Conservation (phyloP, 2,113 vertebrate genomes). For the Anguilla japonica region DNA sequence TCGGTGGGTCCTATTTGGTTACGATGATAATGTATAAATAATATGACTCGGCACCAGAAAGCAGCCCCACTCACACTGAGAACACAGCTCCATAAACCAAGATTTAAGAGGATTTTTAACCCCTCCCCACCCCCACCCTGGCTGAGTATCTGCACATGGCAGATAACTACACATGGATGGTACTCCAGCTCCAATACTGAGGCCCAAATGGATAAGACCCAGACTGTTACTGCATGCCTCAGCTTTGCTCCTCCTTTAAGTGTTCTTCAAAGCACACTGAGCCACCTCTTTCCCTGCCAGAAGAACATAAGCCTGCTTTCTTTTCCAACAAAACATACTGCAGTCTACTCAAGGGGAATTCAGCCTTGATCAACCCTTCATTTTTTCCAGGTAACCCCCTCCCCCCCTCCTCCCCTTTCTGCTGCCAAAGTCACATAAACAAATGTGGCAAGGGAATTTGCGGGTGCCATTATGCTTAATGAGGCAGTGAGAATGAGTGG, state of each 20-base stretch:
- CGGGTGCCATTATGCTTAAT: slow-evolving; percentile 55
- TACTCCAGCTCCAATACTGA: not conserved
- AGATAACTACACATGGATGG: not conserved
- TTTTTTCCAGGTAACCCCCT: not conserved
- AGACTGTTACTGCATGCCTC: not conserved
- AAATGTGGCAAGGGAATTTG: not conserved
- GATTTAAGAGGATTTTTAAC: slow-evolving; percentile 33
- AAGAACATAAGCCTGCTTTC: not conserved
- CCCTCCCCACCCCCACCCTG: not conserved
- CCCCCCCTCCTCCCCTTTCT: not conserved
- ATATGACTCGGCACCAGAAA: slow-evolving; percentile 19
- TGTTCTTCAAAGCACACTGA: not conserved
- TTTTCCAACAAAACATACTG: not conserved
- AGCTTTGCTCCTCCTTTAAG: not conserved
- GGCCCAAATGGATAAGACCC: not conserved
- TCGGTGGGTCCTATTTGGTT: slow-evolving; percentile 12
- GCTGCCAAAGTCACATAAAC: not conserved
- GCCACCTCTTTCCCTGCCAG: slow-evolving; percentile 3
- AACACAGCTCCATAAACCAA: slow-evolving; percentile 20
- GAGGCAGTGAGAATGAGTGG: slow-evolving; percentile 53
- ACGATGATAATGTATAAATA: not conserved
- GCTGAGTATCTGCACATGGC: not conserved
- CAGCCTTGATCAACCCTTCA: not conserved
- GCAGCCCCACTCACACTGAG: slow-evolving; percentile 6
- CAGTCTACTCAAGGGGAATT: not conserved